Evolutionary conservation across 2,888 invertebrate genomes (phyloP).

Genomic region (Embidobia sp.): DNA sequence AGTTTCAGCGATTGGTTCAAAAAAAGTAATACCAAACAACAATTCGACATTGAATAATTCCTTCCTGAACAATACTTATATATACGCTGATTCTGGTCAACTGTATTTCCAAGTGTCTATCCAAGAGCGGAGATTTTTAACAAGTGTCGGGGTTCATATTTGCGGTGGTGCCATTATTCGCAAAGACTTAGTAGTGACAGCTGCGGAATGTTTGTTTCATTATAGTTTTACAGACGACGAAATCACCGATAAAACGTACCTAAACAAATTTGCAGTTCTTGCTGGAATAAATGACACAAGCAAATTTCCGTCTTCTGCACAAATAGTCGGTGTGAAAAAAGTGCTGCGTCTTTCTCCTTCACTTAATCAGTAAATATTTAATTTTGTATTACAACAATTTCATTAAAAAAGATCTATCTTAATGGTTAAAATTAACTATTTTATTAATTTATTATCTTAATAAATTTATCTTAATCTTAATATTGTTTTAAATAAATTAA

Average conservation of each 20-base stretch:
- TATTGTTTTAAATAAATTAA: too few species aligned
- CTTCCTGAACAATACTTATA: background rate
- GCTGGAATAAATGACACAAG: conserved; percentile 10
- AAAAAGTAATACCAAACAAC: too few species aligned
- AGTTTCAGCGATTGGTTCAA: too few species aligned
- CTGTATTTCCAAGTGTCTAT: conserved; percentile 15
- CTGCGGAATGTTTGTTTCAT: conserved; percentile 4
- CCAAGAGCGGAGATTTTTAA: background rate
- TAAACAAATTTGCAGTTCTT: background rate
- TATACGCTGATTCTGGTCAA: conserved; percentile 1
- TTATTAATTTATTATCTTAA: too few species aligned
- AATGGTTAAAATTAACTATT: too few species aligned
- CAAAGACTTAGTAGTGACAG: background rate
- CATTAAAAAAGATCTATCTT: background rate
- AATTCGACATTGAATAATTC: too few species aligned
- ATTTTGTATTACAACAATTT: background rate
- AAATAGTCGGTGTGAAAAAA: background rate
- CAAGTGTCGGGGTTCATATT: background rate
- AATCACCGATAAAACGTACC: background rate
- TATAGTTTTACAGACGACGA: background rate
- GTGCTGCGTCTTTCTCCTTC: background rate
- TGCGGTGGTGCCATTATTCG: conserved; percentile 18
- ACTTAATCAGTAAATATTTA: conserved; percentile 4
- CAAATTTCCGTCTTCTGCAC: background rate
- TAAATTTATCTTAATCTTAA: too few species aligned